These are phyloP conservation scores for Apotomis betuletana DNA, from an alignment of 2,888 invertebrate species.

Conservation along the genomic window DNA sequence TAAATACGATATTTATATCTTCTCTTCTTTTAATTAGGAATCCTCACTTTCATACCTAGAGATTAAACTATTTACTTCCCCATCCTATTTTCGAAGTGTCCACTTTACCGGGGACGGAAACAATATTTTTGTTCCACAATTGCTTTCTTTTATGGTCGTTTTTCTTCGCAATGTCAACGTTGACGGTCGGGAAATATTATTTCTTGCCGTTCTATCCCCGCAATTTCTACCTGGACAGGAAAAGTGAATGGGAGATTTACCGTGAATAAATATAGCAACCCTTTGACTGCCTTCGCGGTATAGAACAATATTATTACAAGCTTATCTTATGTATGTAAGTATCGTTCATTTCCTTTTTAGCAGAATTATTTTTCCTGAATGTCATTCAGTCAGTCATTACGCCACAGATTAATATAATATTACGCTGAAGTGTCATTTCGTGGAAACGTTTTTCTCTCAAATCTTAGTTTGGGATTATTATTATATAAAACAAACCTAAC, in stretches of 20 bases:
- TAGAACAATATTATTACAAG: too few relatives aligned
- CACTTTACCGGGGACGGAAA: constrained; percentile 9
- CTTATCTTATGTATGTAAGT: too few relatives aligned
- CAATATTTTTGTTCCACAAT: constrained; percentile 31
- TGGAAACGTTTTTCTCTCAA: too few relatives aligned
- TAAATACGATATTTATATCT: too few relatives aligned
- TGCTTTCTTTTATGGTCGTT: constrained; percentile 37
- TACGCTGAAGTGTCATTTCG: too few relatives aligned
- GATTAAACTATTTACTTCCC: constrained; percentile 7
- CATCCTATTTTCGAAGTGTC: constrained; percentile 4
- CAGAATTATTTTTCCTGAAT: too few relatives aligned
- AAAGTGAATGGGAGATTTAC: constrained; percentile 20
- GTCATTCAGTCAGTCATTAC: too few relatives aligned
- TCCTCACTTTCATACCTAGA: neutral
- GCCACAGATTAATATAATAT: too few relatives aligned
- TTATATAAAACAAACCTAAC: too few relatives aligned
- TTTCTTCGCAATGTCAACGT: constrained; percentile 38
- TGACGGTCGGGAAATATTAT: constrained; percentile 37
- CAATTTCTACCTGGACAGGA: constrained; percentile 20
- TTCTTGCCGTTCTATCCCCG: constrained; percentile 28
- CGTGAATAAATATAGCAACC: neutral
- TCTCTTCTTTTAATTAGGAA: neutral
- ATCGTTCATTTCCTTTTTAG: too few relatives aligned
- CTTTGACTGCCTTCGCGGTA: neutral
- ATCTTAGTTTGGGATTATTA: too few relatives aligned